Evolutionary conservation across 2,797 vertebrate genomes (phyloP), one percentile per base, ranked within the genome.

Genomic region (Cirrhinus mrigala): DNA sequence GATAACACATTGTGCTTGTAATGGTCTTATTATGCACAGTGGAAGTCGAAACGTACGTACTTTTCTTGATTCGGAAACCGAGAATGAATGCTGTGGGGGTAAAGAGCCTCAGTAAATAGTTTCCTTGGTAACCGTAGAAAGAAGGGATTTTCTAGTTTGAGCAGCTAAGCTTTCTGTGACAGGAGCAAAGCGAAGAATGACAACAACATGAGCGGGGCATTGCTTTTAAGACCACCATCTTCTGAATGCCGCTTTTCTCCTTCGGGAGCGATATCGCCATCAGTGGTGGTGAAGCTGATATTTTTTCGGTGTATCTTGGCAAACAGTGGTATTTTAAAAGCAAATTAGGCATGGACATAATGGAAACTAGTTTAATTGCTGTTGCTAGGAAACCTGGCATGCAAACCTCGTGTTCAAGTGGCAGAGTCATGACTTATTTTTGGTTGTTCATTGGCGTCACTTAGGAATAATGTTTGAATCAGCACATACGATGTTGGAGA

Each of bases 101-200:
- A 85, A 88, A 84, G 70, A 80, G 81, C 79, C 88, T 88, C 78
- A 56, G 85, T 88, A 90, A 90, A 90, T 89, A 90, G 92, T 92
- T 91, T 91, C 91, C 92, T 90, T 90, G 92, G 92, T 90, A 91
- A 92, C 92, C 16, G 85, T 75, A 81, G 81, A 89, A 87, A 88
- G 80, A 86, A 79, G 87, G 88, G 84, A 90, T 91, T 90, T 91
- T 90, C 88, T 89, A 62, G 24, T 90, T 89, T 89, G 84, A 89
- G 87, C 81, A 81, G 83, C 87, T 90, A 89, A 89, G 89, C 89
- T 86, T 89, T 56, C 77, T 62, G 75, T 86, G 85, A 84, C 27
- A 62, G 86, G 54, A 52, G 62, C 75, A 64, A 83, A 84, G 87
- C 73, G 74, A 86, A 89, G 88, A 89, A 89, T 76, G 78, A 54